Percentiles rank a stretch among this genome's conserved stretches.
phyloP scores from a whole-genome alignment of 35 echinoderm and acorn worm species.

The Patiria miniata region DNA sequence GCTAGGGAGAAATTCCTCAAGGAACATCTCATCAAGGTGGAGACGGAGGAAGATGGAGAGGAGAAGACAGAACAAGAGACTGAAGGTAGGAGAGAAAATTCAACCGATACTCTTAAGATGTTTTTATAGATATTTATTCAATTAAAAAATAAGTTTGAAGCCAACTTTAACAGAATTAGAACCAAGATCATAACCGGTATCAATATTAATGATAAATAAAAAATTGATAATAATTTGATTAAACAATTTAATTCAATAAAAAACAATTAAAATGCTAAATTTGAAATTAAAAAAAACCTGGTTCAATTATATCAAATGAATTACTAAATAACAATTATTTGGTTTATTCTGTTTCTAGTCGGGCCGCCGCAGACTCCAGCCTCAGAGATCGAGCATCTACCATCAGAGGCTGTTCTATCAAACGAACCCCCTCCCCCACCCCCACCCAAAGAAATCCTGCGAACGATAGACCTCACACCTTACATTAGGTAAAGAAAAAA shows the following conservation, averaged over 20 bases:
- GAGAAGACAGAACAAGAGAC: conserved; percentile 47
- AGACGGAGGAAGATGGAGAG: conserved; percentile 44
- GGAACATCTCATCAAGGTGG: conserved; percentile 94
- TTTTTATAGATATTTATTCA: too few relatives aligned
- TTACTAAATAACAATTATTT: too few relatives aligned
- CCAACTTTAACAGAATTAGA: too few relatives aligned
- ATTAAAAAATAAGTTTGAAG: too few relatives aligned
- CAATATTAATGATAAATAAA: too few relatives aligned
- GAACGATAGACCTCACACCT: conserved; percentile 75
- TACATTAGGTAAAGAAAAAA: conserved; percentile 63
- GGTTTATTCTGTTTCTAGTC: conserved; percentile 30
- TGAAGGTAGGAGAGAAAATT: conserved; percentile 6
- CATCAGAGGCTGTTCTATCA: conserved; percentile 75
- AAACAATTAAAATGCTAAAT: too few relatives aligned
- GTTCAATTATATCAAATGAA: too few relatives aligned
- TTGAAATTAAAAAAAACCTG: too few relatives aligned
- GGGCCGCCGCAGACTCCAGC: conserved; percentile 64
- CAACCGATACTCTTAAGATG: too few relatives aligned
- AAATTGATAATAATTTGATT: too few relatives aligned
- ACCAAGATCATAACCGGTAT: too few relatives aligned
- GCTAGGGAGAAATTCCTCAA: conserved; percentile 89
- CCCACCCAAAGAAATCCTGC: conserved; percentile 83
- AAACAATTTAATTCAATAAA: too few relatives aligned
- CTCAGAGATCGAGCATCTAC: conserved; percentile 69
- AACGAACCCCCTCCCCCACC: conserved; percentile 97